Conservation (phyloP, 1,140 invertebrate genomes). For the Rhynchophorus ferrugineus region DNA sequence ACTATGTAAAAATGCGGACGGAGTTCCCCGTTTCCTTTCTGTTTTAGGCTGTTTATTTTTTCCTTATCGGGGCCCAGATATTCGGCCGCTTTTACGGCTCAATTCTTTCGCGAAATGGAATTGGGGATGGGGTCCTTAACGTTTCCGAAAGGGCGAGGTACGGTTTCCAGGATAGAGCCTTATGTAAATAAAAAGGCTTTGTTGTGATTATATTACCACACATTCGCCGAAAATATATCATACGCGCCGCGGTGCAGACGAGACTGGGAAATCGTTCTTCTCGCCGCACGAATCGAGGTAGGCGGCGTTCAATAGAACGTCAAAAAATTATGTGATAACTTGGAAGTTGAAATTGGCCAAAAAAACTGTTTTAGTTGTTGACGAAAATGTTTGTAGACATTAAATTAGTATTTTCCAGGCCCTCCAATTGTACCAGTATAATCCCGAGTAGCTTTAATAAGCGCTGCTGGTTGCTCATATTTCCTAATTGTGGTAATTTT, state of each 20-base stretch:
- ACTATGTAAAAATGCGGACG: too few relatives aligned
- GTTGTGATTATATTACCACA: neutral
- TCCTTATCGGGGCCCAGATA: conserved; percentile 5
- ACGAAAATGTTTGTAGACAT: too few relatives aligned
- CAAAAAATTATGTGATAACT: too few relatives aligned
- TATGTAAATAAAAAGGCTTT: neutral
- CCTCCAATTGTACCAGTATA: too few relatives aligned
- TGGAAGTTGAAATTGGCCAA: too few relatives aligned
- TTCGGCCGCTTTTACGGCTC: conserved; percentile 2
- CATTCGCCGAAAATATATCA: neutral
- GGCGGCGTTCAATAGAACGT: neutral
- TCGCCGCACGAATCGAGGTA: neutral
- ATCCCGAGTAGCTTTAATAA: too few relatives aligned
- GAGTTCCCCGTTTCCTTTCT: neutral
- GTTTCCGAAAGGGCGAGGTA: neutral
- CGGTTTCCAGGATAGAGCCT: neutral
- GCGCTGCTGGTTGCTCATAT: too few relatives aligned
- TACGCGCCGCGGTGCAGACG: too few relatives aligned
- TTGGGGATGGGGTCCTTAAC: neutral
- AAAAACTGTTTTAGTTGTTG: too few relatives aligned
- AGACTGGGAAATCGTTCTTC: neutral
- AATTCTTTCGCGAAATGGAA: conserved; percentile 6
- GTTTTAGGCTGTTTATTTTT: conserved; percentile 11
- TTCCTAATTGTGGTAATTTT: too few relatives aligned
- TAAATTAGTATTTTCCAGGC: too few relatives aligned